phyloP scores from a whole-genome alignment of 2,797 vertebrate species.

The Chiloscyllium punctatum region DNA sequence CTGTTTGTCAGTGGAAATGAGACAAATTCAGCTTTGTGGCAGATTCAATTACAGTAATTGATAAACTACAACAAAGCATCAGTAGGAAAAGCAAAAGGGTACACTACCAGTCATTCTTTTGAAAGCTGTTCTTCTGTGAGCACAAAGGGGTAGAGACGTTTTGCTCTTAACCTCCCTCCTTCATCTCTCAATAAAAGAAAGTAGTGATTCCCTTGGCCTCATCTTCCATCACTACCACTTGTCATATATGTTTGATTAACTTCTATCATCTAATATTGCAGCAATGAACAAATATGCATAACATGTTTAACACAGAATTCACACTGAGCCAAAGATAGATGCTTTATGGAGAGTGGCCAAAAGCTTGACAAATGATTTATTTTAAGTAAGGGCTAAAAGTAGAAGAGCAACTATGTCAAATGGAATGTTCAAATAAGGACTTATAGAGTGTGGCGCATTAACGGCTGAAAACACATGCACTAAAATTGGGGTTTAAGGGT shows the following conservation, averaged over 20 bases:
- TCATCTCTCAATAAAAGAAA: background rate
- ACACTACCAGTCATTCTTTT: background rate
- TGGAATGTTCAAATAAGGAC: too few relatives aligned
- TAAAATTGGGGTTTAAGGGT: too few relatives aligned
- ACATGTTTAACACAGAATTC: too few relatives aligned
- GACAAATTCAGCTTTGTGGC: background rate
- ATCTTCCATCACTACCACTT: background rate
- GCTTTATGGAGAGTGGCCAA: background rate
- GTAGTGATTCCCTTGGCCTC: background rate
- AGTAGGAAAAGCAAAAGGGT: background rate
- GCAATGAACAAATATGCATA: too few relatives aligned
- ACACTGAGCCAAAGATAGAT: too few relatives aligned
- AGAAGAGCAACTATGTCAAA: too few relatives aligned
- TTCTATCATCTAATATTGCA: too few relatives aligned
- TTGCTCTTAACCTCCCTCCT: background rate
- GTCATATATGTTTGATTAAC: background rate
- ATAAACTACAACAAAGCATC: background rate
- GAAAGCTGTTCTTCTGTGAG: background rate
- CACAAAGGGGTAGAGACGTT: background rate
- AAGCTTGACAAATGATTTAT: background rate
- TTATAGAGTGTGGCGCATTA: too few relatives aligned
- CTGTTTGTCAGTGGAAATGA: background rate
- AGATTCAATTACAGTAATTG: background rate
- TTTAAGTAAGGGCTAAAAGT: background rate
- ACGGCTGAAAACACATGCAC: too few relatives aligned